Evolutionary conservation across 2,113 vertebrate species (phyloP).

Genomic region (Chascanopsetta lugubris): DNA sequence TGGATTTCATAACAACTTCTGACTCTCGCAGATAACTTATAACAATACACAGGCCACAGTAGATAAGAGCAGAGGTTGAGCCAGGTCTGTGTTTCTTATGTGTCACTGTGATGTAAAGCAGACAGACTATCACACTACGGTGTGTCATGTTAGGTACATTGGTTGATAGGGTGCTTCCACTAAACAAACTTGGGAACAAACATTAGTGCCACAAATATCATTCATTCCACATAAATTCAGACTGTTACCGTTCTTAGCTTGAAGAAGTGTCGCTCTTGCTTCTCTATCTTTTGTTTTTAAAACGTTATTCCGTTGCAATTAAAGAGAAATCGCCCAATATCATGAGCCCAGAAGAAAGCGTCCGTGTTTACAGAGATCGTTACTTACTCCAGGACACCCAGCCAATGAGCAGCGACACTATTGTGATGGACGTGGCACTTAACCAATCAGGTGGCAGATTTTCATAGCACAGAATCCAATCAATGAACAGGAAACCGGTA

Average conservation of each 20-base stretch:
- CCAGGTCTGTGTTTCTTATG: background rate
- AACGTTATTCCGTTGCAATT: background rate
- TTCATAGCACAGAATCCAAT: slow-evolving; percentile 64
- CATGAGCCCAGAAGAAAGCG: slow-evolving; percentile 16
- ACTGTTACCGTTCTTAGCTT: fast-evolving
- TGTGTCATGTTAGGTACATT: slow-evolving; percentile 7
- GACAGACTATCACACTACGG: background rate
- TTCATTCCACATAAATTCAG: background rate
- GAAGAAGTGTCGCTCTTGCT: background rate
- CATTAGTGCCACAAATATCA: background rate
- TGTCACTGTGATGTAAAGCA: background rate
- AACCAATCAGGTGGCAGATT: slow-evolving; percentile 49
- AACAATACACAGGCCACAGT: background rate
- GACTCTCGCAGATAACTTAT: background rate
- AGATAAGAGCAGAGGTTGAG: background rate
- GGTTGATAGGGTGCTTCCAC: slow-evolving; percentile 9
- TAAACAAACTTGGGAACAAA: slow-evolving; percentile 27
- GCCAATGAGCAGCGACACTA: slow-evolving; percentile 49
- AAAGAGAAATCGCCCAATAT: background rate
- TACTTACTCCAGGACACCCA: slow-evolving; percentile 8
- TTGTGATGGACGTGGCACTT: slow-evolving; percentile 46
- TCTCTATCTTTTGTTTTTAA: fast-evolving
- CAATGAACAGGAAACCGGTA: slow-evolving; percentile 32
- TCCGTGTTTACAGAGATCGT: background rate
- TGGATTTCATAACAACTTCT: slow-evolving; percentile 69